Evolutionary conservation across 2,888 invertebrate species (phyloP).

Genomic region (Melanophora roralis): DNA sequence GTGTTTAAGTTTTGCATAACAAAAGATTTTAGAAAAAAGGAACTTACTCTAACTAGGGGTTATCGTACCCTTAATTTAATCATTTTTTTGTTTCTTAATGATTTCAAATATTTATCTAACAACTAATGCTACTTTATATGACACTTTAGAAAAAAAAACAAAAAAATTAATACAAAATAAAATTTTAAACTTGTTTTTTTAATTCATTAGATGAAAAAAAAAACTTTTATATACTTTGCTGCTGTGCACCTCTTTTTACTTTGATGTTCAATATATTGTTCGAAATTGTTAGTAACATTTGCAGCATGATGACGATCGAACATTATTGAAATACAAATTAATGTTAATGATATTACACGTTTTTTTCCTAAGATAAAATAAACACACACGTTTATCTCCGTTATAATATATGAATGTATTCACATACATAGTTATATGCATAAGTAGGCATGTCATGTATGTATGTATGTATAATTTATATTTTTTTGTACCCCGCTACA

Average conservation of each 20-base stretch:
- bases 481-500: too few relatives aligned
- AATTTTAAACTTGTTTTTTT: constrained; percentile 45
- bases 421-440: too few relatives aligned
- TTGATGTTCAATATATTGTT: not conserved
- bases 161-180: not conserved
- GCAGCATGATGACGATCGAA: constrained; percentile 10
- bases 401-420: not conserved
- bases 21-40: constrained; percentile 29
- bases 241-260: not conserved
- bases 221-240: not conserved
- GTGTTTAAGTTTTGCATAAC: constrained; percentile 42
- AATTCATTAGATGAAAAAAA: constrained; percentile 18
- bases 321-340: constrained; percentile 25
- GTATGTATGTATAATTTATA: too few relatives aligned
- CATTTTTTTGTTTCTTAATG: constrained; percentile 63
- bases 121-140: constrained; percentile 53
- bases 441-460: too few relatives aligned
- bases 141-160: constrained; percentile 30
- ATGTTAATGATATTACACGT: constrained; percentile 11
- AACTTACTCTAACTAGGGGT: constrained; percentile 67
- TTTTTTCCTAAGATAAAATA: not conserved
- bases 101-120: constrained; percentile 31
- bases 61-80: constrained; percentile 75
- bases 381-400: not conserved
- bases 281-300: constrained; percentile 18